Percentiles rank a stretch among this genome's conserved stretches.
Conservation (phyloP, 2,888 invertebrate genomes). For the Eristalis arbustorum region DNA sequence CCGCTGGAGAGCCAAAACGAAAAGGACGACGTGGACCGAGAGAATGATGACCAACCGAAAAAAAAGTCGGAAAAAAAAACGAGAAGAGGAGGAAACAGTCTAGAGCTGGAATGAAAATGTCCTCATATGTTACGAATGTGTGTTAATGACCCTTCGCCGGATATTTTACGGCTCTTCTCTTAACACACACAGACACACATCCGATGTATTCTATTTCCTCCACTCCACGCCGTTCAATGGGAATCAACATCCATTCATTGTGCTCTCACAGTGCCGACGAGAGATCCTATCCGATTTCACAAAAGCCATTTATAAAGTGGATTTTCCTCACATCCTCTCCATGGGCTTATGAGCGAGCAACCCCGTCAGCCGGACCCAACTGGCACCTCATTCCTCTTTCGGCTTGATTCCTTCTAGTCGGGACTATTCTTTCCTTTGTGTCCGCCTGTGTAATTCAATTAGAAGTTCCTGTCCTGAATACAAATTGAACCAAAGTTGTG, state of each 20-base stretch:
- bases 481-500: conserved; percentile 52
- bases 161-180: conserved; percentile 54
- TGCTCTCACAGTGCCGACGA: conserved; percentile 23
- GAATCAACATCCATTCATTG: conserved; percentile 64
- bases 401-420: not conserved
- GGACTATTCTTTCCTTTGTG: conserved; percentile 39
- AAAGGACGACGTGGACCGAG: not conserved
- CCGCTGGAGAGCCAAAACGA: not conserved
- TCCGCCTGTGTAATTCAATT: conserved; percentile 69
- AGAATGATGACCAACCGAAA: not conserved
- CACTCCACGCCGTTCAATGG: not conserved
- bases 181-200: conserved; percentile 1
- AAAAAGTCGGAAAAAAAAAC: not conserved
- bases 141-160: conserved; percentile 67
- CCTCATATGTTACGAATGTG: conserved; percentile 70
- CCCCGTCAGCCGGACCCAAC: not conserved
- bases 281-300: conserved; percentile 63
- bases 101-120: conserved; percentile 65
- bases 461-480: conserved; percentile 67
- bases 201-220: not conserved
- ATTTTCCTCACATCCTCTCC: conserved; percentile 39
- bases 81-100: not conserved
- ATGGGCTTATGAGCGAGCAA: not conserved
- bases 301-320: conserved; percentile 70
- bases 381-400: too few species aligned